phyloP scores from a whole-genome alignment of 2,888 invertebrate species.

The Scaptodrosophila latifasciaeformis region DNA sequence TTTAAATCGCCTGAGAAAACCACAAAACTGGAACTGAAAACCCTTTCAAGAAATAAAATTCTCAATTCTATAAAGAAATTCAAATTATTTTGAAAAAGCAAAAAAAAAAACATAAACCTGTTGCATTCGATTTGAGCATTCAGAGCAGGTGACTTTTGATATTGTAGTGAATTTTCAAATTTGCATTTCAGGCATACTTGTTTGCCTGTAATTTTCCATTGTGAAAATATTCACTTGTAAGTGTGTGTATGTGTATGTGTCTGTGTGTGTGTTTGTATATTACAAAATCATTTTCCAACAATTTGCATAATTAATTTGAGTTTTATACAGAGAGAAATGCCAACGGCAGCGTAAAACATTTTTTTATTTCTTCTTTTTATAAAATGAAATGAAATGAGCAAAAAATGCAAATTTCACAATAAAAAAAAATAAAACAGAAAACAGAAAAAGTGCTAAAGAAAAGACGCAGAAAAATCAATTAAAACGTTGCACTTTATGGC shows the following conservation, averaged over 20 bases:
- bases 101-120: slow-evolving; percentile 12
- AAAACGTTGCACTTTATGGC: slow-evolving; percentile 20
- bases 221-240: too few species aligned
- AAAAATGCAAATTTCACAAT: slow-evolving; percentile 29
- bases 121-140: slow-evolving; percentile 17
- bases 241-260: too few species aligned
- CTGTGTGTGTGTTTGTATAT: too few species aligned
- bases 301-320: slow-evolving; percentile 36
- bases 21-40: too few species aligned
- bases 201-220: slow-evolving; percentile 5
- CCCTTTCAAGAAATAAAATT: too few species aligned
- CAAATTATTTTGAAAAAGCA: too few species aligned
- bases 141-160: neutral
- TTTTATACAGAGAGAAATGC: slow-evolving; percentile 23
- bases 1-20: too few species aligned
- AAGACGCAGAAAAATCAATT: slow-evolving; percentile 14
- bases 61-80: too few species aligned
- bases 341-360: slow-evolving; percentile 11
- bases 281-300: slow-evolving; percentile 30
- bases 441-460: neutral
- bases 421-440: slow-evolving; percentile 1
- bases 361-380: slow-evolving; percentile 19
- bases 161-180: neutral
- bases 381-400: slow-evolving; percentile 31
- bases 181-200: neutral